Percentiles rank a stretch among this genome's conserved stretches.
These are phyloP conservation scores for Himalopsyche tibetana DNA, from an alignment of 2,888 invertebrate species.

Conservation along the genomic window DNA sequence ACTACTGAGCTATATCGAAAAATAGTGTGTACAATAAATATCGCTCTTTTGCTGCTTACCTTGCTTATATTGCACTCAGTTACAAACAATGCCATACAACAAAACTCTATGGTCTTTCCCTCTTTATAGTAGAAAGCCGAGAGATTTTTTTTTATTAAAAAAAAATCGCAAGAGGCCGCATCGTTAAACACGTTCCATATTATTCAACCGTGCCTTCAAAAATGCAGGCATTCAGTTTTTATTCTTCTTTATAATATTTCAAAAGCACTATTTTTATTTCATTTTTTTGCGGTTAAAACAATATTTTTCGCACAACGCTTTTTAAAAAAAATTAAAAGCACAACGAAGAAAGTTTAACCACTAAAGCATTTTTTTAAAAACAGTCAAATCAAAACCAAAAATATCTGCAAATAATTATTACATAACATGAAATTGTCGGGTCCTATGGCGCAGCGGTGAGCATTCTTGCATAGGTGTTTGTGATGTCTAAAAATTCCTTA, in stretches of 20 bases:
- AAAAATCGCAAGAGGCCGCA: constrained; percentile 53
- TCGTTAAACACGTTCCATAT: constrained; percentile 58
- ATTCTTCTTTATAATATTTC: not conserved
- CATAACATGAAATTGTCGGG: too few relatives aligned
- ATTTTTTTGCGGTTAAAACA: not conserved
- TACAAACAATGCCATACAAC: constrained; percentile 57
- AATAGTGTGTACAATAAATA: too few relatives aligned
- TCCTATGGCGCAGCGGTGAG: too few relatives aligned
- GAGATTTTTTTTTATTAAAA: constrained; percentile 53
- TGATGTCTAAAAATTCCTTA: too few relatives aligned
- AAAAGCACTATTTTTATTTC: not conserved
- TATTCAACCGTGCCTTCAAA: constrained; percentile 53
- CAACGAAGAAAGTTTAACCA: too few relatives aligned
- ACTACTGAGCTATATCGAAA: too few relatives aligned
- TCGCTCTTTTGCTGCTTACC: too few relatives aligned
- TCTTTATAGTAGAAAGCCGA: constrained; percentile 16
- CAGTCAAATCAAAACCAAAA: too few relatives aligned
- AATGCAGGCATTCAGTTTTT: not conserved
- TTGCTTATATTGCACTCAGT: constrained; percentile 40
- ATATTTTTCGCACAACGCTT: not conserved
- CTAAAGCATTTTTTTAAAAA: too few relatives aligned
- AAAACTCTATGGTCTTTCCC: constrained; percentile 48
- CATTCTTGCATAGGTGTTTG: too few relatives aligned
- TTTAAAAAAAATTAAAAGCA: too few relatives aligned
- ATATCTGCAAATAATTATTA: too few relatives aligned